These are phyloP conservation scores for Tipula vernalis DNA, from an alignment of 2,888 invertebrate species.

Conservation along the genomic window DNA sequence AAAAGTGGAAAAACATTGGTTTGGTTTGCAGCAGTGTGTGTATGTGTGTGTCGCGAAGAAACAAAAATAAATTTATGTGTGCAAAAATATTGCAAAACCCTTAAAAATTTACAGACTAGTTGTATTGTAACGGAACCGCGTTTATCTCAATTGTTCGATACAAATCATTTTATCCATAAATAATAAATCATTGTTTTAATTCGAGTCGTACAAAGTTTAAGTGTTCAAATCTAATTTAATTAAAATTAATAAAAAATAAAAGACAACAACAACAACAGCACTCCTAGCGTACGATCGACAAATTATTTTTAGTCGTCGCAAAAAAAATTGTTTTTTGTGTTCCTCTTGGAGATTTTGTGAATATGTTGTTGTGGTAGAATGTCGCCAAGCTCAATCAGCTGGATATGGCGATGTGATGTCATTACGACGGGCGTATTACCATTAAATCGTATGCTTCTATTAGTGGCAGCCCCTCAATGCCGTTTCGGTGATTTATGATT, in stretches of 20 bases:
- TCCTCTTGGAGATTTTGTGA: background rate
- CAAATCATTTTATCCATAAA: background rate
- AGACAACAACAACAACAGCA: background rate
- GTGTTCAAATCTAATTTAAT: background rate
- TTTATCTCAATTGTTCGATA: background rate
- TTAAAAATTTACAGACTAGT: background rate
- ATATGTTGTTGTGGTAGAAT: background rate
- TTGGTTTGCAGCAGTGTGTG: background rate
- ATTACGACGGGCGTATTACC: background rate
- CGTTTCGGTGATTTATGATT: background rate
- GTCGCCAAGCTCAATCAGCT: background rate
- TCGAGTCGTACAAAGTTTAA: background rate
- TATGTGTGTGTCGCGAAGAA: background rate
- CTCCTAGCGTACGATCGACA: background rate
- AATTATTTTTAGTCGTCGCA: background rate
- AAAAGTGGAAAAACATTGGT: background rate
- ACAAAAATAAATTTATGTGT: background rate
- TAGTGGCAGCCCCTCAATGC: background rate
- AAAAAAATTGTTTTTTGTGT: background rate
- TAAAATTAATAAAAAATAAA: background rate
- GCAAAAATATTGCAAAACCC: background rate
- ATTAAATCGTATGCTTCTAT: background rate
- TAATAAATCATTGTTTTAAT: background rate
- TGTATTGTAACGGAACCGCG: background rate
- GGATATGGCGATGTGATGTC: background rate